A percentile compares a stretch with the other conserved stretches of the same genome.
These are phyloP conservation scores for Hydractinia symbiolongicarpus DNA, from an alignment of 30 jellyfish, hydroid and myxozoan genomes.

Conservation along the genomic window DNA sequence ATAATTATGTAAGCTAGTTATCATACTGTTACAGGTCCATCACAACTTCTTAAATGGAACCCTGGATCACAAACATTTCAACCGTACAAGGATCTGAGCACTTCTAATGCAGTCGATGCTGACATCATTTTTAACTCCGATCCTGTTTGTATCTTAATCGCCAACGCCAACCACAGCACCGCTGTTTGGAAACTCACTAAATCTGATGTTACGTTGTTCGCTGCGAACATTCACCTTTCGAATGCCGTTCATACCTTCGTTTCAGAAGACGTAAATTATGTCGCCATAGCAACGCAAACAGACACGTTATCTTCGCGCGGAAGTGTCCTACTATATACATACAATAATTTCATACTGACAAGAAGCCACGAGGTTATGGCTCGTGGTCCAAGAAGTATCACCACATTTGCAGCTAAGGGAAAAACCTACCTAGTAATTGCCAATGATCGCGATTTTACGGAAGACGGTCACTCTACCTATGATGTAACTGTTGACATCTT, in stretches of 20 bases:
- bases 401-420: conserved; percentile 23
- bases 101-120: conserved; percentile 8
- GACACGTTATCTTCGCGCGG: conserved; percentile 19
- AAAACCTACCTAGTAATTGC: conserved; percentile 37
- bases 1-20: background rate
- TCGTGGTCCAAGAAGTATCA: conserved; percentile 22
- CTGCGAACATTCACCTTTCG: background rate
- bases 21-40: conserved; percentile 5
- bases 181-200: background rate
- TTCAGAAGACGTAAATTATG: background rate
- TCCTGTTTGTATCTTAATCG: background rate
- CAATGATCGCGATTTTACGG: conserved; percentile 27
- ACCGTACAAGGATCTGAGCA: background rate
- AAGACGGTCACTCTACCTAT: conserved; percentile 22
- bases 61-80: background rate
- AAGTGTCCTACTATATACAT: background rate
- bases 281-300: conserved; percentile 1
- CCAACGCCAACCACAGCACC: background rate
- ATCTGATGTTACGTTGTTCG: background rate
- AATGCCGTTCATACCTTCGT: background rate
- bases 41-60: conserved; percentile 21
- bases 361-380: background rate
- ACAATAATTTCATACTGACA: background rate
- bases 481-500: conserved; percentile 17
- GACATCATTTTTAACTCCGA: background rate